Percentiles rank a stretch among this genome's conserved stretches.
Conservation (phyloP, 2,113 vertebrate species). For the Python bivittatus region DNA sequence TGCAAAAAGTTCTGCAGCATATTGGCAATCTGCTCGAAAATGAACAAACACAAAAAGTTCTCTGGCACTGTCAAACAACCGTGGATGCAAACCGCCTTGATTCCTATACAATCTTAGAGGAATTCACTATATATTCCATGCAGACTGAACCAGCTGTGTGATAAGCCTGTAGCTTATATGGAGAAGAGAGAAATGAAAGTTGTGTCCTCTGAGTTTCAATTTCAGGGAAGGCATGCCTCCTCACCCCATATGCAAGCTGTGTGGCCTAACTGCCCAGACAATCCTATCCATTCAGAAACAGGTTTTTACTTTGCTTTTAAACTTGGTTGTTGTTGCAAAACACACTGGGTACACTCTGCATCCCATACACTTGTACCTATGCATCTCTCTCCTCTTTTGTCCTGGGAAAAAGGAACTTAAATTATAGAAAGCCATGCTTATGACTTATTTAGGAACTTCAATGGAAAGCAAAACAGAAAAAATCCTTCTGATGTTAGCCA, state of each 20-base stretch:
- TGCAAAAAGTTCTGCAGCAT: not conserved
- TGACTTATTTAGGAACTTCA: constrained; percentile 18
- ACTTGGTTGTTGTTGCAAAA: not conserved
- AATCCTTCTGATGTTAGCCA: not conserved
- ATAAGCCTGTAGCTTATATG: not conserved
- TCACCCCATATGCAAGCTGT: not conserved
- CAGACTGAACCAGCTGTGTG: not conserved
- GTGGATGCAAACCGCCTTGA: not conserved
- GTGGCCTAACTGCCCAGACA: not conserved
- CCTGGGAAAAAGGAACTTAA: not conserved
- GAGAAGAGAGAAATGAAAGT: not conserved
- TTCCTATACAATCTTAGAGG: not conserved
- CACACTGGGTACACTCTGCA: not conserved
- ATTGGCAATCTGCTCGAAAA: not conserved
- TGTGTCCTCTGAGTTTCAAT: not conserved
- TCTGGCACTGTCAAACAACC: not conserved
- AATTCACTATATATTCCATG: not conserved
- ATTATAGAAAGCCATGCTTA: constrained; percentile 21
- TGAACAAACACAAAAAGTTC: not conserved
- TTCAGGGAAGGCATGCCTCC: not conserved
- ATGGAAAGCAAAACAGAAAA: constrained; percentile 18
- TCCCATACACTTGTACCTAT: not conserved
- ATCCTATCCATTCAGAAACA: not conserved
- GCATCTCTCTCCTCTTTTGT: not conserved
- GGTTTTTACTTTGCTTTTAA: not conserved